Conservation (phyloP, 2,797 vertebrate species). For the Chloroceryle amazona region DNA sequence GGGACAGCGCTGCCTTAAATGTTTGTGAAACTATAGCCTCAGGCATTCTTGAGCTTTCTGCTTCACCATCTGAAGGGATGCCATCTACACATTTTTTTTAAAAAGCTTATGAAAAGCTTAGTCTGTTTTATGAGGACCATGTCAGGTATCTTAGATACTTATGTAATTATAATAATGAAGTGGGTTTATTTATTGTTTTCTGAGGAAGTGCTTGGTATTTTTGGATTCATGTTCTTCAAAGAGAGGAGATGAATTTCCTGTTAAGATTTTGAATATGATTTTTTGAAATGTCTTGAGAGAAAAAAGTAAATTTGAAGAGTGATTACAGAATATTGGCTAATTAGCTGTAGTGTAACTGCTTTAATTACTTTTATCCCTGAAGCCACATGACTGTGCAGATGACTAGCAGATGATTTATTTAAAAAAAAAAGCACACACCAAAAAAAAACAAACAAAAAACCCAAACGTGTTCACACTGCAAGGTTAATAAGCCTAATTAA, state of each 20-base stretch:
- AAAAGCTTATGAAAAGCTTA: constrained; percentile 1
- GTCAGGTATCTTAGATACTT: constrained; percentile 40
- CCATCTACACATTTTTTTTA: background rate
- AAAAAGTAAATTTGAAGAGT: constrained; percentile 71
- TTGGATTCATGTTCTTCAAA: constrained; percentile 8
- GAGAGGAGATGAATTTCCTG: constrained; percentile 44
- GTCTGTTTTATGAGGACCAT: constrained; percentile 3
- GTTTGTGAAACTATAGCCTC: constrained; percentile 40
- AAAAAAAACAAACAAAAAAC: background rate
- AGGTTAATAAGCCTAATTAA: constrained; percentile 79
- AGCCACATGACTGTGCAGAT: constrained; percentile 79
- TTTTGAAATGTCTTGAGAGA: constrained; percentile 65
- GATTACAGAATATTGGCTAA: constrained; percentile 80
- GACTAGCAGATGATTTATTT: constrained; percentile 78
- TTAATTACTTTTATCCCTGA: constrained; percentile 80
- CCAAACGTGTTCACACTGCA: constrained; percentile 65
- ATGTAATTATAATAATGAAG: constrained; percentile 57
- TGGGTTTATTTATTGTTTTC: constrained; percentile 62
- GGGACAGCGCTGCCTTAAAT: constrained; percentile 19
- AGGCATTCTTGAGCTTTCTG: constrained; percentile 38
- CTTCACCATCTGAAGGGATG: constrained; percentile 54
- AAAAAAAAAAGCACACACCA: constrained; percentile 2
- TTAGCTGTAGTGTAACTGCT: constrained; percentile 77
- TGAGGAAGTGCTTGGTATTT: constrained; percentile 43
- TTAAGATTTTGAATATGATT: constrained; percentile 49